Percentiles rank a stretch among this genome's conserved stretches.
Evolutionary conservation across 2,113 vertebrate genomes (phyloP).

Genomic region (Mormoops blainvillei): DNA sequence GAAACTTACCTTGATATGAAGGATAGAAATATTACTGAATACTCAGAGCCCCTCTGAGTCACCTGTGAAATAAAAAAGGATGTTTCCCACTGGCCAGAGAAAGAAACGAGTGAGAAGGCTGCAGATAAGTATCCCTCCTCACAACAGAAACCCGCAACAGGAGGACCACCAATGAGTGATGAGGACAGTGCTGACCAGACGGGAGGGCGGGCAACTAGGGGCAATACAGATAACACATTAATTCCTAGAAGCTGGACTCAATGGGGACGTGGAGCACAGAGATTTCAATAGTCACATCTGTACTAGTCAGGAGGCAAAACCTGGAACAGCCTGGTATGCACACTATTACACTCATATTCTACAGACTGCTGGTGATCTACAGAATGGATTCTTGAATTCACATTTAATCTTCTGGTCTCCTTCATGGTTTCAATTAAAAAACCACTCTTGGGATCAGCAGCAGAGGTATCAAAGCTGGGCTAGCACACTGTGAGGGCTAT

Average conservation of each 20-base stretch:
- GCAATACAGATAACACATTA: neutral
- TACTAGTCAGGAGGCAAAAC: neutral
- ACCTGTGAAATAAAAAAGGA: neutral
- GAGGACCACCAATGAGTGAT: neutral
- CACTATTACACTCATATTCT: neutral
- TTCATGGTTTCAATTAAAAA: neutral
- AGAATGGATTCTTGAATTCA: neutral
- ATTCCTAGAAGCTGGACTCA: neutral
- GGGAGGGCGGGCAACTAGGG: neutral
- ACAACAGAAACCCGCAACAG: neutral
- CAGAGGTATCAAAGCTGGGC: neutral
- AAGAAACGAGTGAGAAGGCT: neutral
- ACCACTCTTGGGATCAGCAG: neutral
- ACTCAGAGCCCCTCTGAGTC: neutral
- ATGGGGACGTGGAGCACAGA: neutral
- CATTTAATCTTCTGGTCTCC: neutral
- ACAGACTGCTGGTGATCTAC: neutral
- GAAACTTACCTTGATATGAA: neutral
- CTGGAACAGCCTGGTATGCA: neutral
- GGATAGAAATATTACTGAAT: neutral
- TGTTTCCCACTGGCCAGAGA: neutral
- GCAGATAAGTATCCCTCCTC: neutral
- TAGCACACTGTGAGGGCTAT: neutral
- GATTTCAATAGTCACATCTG: neutral
- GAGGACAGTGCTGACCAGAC: neutral